phyloP scores from a whole-genome alignment of 2,888 invertebrate genomes.

The Cremastinae sp. region DNA sequence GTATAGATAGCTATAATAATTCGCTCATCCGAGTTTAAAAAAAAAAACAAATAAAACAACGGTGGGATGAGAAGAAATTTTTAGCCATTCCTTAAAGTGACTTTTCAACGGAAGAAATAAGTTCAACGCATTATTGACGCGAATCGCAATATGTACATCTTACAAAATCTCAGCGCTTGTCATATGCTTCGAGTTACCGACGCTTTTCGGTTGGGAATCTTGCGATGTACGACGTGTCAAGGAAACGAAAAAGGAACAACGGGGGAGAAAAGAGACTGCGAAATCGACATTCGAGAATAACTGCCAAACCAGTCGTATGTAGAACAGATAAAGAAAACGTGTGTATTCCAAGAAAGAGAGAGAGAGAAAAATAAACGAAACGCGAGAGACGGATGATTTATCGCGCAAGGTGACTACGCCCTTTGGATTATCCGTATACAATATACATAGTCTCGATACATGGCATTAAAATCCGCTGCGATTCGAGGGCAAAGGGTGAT shows the following conservation, averaged over 20 bases:
- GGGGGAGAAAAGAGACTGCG: conserved; percentile 17
- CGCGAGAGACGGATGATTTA: too few species aligned
- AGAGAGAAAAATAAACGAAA: neutral
- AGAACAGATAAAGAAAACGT: neutral
- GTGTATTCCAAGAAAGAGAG: conserved; percentile 40
- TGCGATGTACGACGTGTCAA: conserved; percentile 14
- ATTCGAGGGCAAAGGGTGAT: conserved; percentile 52
- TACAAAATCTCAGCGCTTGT: conserved; percentile 14
- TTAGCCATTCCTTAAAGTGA: conserved; percentile 3
- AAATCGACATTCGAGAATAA: conserved; percentile 40
- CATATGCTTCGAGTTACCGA: conserved; percentile 33
- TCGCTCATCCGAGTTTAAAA: conserved; percentile 3
- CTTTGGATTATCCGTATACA: neutral
- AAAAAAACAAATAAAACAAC: conserved; percentile 4
- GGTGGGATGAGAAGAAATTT: conserved; percentile 1
- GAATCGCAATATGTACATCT: conserved; percentile 45
- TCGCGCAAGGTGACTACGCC: neutral
- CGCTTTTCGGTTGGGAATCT: conserved; percentile 53
- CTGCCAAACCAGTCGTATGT: neutral
- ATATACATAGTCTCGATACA: conserved; percentile 4
- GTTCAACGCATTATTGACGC: conserved; percentile 33
- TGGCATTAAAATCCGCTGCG: neutral
- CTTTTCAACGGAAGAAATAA: conserved; percentile 35
- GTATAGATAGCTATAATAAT: neutral
- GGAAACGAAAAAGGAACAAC: neutral